Conservation (phyloP, 2,113 vertebrate genomes). For the Chloebia gouldiae region DNA sequence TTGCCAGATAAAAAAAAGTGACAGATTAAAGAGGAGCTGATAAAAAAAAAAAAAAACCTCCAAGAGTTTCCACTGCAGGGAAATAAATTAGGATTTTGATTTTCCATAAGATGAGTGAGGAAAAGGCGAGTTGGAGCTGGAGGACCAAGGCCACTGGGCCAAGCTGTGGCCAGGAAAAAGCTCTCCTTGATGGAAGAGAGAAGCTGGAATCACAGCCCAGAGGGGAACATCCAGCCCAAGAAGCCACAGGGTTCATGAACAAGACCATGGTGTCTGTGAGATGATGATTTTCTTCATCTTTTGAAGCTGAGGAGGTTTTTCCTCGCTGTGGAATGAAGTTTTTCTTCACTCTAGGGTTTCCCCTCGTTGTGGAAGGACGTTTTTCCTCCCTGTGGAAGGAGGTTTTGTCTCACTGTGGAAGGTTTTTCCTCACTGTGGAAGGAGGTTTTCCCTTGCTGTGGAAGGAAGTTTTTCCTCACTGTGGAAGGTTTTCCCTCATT, state of each 20-base stretch:
- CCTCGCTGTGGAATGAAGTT: neutral
- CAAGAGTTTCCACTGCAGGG: neutral
- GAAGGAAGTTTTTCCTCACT: neutral
- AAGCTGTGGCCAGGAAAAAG: rapidly evolving
- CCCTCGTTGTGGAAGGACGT: neutral
- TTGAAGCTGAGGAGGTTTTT: neutral
- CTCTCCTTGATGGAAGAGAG: rapidly evolving
- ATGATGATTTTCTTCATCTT: neutral
- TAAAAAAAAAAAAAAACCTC: neutral
- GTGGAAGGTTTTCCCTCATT: neutral
- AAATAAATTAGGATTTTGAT: neutral
- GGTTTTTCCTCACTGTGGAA: rapidly evolving
- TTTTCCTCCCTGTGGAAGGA: neutral
- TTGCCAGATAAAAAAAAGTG: neutral
- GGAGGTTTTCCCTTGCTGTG: neutral
- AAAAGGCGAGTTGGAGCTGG: neutral
- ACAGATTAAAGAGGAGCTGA: neutral
- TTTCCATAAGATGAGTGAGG: rapidly evolving
- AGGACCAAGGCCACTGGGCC: neutral
- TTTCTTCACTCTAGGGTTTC: no score
- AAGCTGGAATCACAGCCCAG: neutral
- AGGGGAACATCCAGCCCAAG: neutral
- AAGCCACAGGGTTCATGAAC: rapidly evolving
- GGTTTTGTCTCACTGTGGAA: neutral
- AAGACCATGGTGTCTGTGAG: rapidly evolving